Percentiles rank a stretch among this genome's conserved stretches.
These are phyloP conservation scores for Drosophila rufa DNA, from an alignment of 1,140 invertebrate genomes.

Conservation along the genomic window DNA sequence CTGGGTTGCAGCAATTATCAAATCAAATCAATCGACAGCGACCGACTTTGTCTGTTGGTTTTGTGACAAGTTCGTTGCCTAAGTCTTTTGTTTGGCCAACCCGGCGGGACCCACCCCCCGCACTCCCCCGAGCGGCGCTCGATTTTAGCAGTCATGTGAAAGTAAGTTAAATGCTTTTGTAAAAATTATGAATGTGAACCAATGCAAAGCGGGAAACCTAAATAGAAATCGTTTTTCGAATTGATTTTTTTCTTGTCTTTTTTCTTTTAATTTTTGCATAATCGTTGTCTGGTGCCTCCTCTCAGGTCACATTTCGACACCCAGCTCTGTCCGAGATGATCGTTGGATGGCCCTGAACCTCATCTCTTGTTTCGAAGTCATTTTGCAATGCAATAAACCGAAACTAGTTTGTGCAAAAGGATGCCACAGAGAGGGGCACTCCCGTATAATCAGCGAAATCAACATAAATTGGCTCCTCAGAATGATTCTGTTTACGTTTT, in stretches of 20 bases:
- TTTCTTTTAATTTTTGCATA: conserved; percentile 47
- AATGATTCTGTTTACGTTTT: conserved; percentile 31
- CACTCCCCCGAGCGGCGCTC: not conserved
- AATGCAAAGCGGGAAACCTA: conserved; percentile 75
- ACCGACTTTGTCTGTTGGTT: conserved; percentile 60
- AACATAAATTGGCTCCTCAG: conserved; percentile 22
- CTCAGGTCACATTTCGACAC: conserved; percentile 52
- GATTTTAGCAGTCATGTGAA: conserved; percentile 63
- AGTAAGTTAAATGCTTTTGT: conserved; percentile 77
- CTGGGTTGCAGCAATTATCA: conserved; percentile 70
- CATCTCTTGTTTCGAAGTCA: conserved; percentile 23
- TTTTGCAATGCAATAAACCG: conserved; percentile 45
- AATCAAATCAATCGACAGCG: conserved; percentile 66
- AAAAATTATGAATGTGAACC: conserved; percentile 66
- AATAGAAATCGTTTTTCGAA: conserved; percentile 77
- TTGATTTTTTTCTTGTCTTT: conserved; percentile 37
- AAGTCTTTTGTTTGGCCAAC: conserved; percentile 75
- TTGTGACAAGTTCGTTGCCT: conserved; percentile 79
- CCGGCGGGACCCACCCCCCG: not conserved
- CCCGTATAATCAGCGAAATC: conserved; percentile 24
- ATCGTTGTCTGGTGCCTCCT: conserved; percentile 28
- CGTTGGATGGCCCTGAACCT: conserved; percentile 49
- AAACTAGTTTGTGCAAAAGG: conserved; percentile 57
- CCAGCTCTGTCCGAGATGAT: not conserved
- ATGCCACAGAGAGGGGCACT: conserved; percentile 8